phyloP scores from a whole-genome alignment of 2,888 invertebrate genomes.

The Venusia cambrica region DNA sequence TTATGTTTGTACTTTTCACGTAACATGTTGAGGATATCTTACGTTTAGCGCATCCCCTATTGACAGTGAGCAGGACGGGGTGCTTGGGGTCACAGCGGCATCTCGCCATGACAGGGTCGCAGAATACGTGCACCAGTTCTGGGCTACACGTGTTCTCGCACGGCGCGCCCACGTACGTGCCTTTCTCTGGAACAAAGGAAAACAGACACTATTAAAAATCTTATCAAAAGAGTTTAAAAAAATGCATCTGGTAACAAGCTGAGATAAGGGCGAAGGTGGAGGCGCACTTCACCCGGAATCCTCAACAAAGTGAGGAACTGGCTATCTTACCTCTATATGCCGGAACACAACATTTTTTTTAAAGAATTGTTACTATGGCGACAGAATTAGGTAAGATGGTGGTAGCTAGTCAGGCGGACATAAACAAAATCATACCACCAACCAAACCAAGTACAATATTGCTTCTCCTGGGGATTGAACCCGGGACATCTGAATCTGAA shows the following conservation, averaged over 20 bases:
- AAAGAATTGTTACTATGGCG: too few relatives aligned
- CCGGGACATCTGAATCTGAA: too few relatives aligned
- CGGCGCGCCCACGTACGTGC: slow-evolving; percentile 89
- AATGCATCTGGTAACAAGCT: slow-evolving; percentile 3
- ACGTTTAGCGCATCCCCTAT: slow-evolving; percentile 93
- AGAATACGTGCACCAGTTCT: slow-evolving; percentile 87
- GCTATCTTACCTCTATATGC: too few relatives aligned
- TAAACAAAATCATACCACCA: too few relatives aligned
- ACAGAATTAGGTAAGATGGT: too few relatives aligned
- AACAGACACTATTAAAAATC: not conserved
- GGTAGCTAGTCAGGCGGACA: too few relatives aligned
- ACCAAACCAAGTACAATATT: too few relatives aligned
- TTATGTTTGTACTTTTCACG: not conserved
- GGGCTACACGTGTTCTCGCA: slow-evolving; percentile 89
- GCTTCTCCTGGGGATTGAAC: too few relatives aligned
- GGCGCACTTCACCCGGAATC: too few relatives aligned
- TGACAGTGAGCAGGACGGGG: slow-evolving; percentile 89
- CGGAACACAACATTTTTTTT: too few relatives aligned
- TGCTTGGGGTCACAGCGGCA: slow-evolving; percentile 92
- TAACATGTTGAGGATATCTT: slow-evolving; percentile 44
- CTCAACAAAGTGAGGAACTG: too few relatives aligned
- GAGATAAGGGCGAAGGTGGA: too few relatives aligned
- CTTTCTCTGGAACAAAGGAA: slow-evolving; percentile 82
- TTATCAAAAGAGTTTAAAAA: slow-evolving; percentile 3
- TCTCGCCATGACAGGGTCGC: slow-evolving; percentile 84